These are phyloP conservation scores for Sussaba pulchella DNA, from an alignment of 2,888 invertebrate genomes.

Conservation along the genomic window DNA sequence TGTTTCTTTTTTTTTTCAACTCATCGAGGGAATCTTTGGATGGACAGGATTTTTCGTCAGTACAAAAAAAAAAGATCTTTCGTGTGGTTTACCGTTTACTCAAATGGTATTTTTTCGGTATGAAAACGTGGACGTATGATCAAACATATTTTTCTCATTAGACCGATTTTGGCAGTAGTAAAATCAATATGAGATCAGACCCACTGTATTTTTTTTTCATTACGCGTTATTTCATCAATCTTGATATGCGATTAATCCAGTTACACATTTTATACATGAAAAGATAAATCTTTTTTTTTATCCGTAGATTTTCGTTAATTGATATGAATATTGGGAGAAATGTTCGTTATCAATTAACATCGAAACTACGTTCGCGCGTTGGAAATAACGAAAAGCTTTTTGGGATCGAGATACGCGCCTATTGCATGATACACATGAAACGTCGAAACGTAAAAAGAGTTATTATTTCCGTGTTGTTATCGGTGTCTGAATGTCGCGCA, in stretches of 20 bases:
- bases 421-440: background rate
- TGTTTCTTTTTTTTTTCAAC: slow-evolving; percentile 15
- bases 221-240: too few species aligned
- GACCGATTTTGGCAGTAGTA: too few species aligned
- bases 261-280: too few species aligned
- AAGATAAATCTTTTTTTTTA: too few species aligned
- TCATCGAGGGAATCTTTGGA: slow-evolving; percentile 3
- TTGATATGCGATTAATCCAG: too few species aligned
- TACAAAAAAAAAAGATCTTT: too few species aligned
- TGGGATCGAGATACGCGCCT: slow-evolving; percentile 32
- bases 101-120: background rate
- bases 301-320: too few species aligned
- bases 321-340: too few species aligned
- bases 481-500: slow-evolving; percentile 49
- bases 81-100: too few species aligned
- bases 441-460: background rate
- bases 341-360: too few species aligned
- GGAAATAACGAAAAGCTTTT: slow-evolving; percentile 14
- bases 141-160: background rate
- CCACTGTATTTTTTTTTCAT: too few species aligned
- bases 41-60: slow-evolving; percentile 18
- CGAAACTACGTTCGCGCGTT: too few species aligned
- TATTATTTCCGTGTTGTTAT: slow-evolving; percentile 51
- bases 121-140: background rate
- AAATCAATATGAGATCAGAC: background rate